Percentiles rank a stretch among this genome's conserved stretches.
Evolutionary conservation across 2,113 vertebrate species (phyloP).

Genomic region (Nerophis lumbriciformis): DNA sequence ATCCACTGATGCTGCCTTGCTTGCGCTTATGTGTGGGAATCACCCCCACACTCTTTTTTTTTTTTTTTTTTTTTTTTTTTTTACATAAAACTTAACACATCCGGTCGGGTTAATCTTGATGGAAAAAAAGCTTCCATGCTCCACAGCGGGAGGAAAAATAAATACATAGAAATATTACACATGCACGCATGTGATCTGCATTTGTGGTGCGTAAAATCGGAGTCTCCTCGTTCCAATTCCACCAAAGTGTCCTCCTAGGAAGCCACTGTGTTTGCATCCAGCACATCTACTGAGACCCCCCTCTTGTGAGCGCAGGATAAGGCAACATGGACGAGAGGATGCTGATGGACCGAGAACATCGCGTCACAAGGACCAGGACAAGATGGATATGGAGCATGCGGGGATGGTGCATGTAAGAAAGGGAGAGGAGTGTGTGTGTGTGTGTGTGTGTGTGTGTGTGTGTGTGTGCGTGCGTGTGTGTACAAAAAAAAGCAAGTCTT

Average conservation of each 20-base stretch:
- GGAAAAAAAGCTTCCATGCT: conserved; percentile 8
- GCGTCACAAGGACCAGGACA: conserved; percentile 45
- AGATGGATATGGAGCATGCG: conserved; percentile 50
- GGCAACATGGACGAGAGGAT: conserved; percentile 55
- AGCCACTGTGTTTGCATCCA: conserved; percentile 7
- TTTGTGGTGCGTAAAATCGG: conserved; percentile 63
- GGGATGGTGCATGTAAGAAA: conserved; percentile 35
- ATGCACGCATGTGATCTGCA: conserved; percentile 22
- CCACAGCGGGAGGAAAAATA: conserved; percentile 24
- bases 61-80: neutral
- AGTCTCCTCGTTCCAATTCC: conserved; percentile 28
- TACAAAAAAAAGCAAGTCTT: conserved; percentile 33
- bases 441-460: neutral
- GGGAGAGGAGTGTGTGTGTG: conserved; percentile 15
- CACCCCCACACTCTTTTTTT: conserved; percentile 34
- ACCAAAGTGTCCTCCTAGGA: conserved; percentile 14
- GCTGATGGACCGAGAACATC: conserved; percentile 32
- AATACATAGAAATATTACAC: conserved; percentile 23
- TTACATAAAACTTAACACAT: conserved; percentile 58
- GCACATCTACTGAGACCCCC: conserved; percentile 16
- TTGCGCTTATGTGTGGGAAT: conserved; percentile 59
- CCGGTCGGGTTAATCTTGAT: conserved; percentile 31
- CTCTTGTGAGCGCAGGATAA: conserved; percentile 34
- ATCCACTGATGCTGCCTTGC: conserved; percentile 41
- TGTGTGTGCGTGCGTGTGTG: conserved; percentile 13